Evolutionary conservation across 2,888 invertebrate species (phyloP), one percentile per base, ranked within the genome.

Genomic region (Archips xylosteana): DNA sequence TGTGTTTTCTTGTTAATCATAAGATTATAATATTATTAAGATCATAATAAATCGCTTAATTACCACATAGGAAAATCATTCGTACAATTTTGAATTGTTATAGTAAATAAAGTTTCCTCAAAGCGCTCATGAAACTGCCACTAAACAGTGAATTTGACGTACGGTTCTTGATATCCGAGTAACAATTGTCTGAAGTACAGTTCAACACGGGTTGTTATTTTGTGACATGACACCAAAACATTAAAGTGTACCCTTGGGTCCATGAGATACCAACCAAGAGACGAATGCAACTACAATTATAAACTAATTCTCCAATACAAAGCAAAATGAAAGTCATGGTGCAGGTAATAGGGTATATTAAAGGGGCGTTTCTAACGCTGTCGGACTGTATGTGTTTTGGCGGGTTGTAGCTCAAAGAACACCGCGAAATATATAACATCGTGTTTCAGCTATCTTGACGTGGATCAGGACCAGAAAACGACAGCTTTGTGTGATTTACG

Each of bases 401-500:
- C 12, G 3, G 49, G 23, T 64, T 39, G 36, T 51, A 61, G 76
- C 78, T 81, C 78, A 80, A 82, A 83, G 79, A 75, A 70, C 71
- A 61, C 74, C 70, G 78, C 77, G 67, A 73, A 74, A 78, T 77
- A 73, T 75, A 69, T 74, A 76, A 75, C 75, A 68, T 64, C 61
- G 67, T 75, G 75, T 70, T 75, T 75, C 62, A 71, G 75, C 74
- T 79, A 79, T 78, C 78, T 78, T 62, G 51, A 71, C 64, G 67
- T 61, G 73, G 64, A 78, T 78, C 79, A 76, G 75, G 76, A 71
- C 75, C 74, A 64, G 63, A 70, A 70, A 77, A 77, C 74, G 78
- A 79, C 80, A 77, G 76, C 66, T 67, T 70, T 42, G 76, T 76
- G 78, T 82, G 80, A 80, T 81, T 82, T 82, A 85, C 81, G 76